Conservation (phyloP, 2,797 vertebrate species). For the Muscicapa striata region DNA sequence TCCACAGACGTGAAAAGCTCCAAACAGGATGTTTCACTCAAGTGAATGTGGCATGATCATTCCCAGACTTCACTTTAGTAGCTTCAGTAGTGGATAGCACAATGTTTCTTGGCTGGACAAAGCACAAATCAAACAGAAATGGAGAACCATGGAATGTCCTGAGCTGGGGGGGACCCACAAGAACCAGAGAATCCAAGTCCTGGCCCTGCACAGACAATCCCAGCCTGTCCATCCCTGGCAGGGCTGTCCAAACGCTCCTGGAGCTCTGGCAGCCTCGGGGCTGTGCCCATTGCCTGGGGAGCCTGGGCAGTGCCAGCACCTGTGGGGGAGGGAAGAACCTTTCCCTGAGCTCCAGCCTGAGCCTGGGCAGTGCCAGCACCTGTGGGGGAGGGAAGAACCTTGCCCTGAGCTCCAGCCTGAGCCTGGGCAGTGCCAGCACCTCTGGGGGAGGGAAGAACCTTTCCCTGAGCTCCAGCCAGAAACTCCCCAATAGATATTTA, state of each 20-base stretch:
- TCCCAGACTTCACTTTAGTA: neutral
- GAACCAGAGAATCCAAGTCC: neutral
- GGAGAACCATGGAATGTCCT: neutral
- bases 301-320: neutral
- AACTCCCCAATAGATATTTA: neutral
- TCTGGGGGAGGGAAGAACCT: neutral
- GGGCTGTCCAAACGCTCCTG: fast-evolving
- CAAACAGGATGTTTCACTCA: neutral
- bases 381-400: neutral
- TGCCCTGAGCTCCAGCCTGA: neutral
- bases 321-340: no score
- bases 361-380: neutral
- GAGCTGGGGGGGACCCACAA: neutral
- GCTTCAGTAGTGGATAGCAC: neutral
- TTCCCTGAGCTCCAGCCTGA: neutral
- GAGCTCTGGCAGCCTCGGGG: neutral
- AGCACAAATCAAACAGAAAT: neutral
- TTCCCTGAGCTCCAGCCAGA: neutral
- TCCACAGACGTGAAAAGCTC: neutral
- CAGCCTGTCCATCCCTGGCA: neutral
- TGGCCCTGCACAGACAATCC: neutral
- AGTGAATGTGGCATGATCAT: neutral
- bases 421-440: neutral
- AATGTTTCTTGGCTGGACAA: neutral
- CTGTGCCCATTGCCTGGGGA: neutral